Conservation (phyloP, 2,888 invertebrate genomes). For the Phasia obesa region DNA sequence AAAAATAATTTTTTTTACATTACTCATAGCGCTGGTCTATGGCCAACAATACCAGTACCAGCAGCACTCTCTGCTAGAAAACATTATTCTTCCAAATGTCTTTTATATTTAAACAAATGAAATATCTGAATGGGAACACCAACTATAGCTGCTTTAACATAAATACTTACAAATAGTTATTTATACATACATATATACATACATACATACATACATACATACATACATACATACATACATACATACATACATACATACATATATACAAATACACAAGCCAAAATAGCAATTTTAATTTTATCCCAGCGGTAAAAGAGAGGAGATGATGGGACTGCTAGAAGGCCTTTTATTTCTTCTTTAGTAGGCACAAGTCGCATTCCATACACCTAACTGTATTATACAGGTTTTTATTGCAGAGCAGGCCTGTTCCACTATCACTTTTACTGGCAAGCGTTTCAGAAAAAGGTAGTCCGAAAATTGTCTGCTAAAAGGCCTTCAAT, state of each 20-base stretch:
- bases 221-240: not conserved
- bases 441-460: no score
- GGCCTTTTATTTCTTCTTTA: no score
- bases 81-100: constrained; percentile 58
- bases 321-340: no score
- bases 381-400: no score
- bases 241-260: not conserved
- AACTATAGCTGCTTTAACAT: constrained; percentile 24
- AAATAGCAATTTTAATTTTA: constrained; percentile 20
- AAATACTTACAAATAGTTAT: constrained; percentile 8
- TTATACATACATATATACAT: not conserved
- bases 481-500: no score
- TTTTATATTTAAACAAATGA: constrained; percentile 37
- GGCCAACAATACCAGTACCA: constrained; percentile 64
- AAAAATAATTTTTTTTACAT: constrained; percentile 14
- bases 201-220: not conserved
- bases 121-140: not conserved
- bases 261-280: not conserved
- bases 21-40: constrained; percentile 60
- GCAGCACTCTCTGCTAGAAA: constrained; percentile 62
- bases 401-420: no score
- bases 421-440: no score
- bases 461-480: no score
- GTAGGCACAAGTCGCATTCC: no score
- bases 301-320: no score